Evolutionary conservation across 2,797 vertebrate genomes (phyloP).

Genomic region (Artibeus lituratus): DNA sequence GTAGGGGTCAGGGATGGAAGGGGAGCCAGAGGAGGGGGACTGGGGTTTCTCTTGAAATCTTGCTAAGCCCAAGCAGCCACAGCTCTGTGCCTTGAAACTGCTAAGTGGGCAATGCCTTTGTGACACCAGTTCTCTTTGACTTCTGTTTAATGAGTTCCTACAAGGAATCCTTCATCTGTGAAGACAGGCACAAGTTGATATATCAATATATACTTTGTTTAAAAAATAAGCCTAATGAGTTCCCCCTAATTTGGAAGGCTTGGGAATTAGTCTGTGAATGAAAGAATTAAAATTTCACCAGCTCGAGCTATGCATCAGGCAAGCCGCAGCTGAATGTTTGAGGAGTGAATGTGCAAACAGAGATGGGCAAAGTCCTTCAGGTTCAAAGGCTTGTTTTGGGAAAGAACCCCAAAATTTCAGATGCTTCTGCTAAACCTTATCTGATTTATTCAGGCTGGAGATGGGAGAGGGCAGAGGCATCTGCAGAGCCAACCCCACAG

Average conservation of each 20-base stretch:
- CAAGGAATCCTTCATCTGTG: slow-evolving; percentile 30
- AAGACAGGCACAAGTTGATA: background rate
- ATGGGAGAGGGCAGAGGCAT: background rate
- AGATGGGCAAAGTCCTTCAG: slow-evolving; percentile 54
- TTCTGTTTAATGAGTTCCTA: slow-evolving; percentile 56
- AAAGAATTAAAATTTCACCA: slow-evolving; percentile 46
- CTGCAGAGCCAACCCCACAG: background rate
- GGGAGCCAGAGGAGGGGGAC: background rate
- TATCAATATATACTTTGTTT: background rate
- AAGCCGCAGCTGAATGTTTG: background rate
- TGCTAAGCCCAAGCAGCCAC: slow-evolving; percentile 57
- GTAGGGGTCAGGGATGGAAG: background rate
- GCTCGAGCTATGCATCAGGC: background rate
- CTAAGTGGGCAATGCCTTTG: slow-evolving; percentile 45
- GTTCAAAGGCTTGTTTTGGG: slow-evolving; percentile 64
- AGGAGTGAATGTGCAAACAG: background rate
- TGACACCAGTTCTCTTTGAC: slow-evolving; percentile 34
- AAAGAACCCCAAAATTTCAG: slow-evolving; percentile 19
- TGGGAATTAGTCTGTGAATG: background rate
- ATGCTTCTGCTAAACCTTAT: slow-evolving; percentile 11
- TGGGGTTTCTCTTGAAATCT: slow-evolving; percentile 67
- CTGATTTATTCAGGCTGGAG: slow-evolving; percentile 17
- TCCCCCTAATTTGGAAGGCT: slow-evolving; percentile 6
- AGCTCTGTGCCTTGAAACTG: slow-evolving; percentile 35
- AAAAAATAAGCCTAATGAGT: slow-evolving; percentile 33